Conservation (phyloP, 2,888 invertebrate species). For the Crossocerus cetratus region DNA sequence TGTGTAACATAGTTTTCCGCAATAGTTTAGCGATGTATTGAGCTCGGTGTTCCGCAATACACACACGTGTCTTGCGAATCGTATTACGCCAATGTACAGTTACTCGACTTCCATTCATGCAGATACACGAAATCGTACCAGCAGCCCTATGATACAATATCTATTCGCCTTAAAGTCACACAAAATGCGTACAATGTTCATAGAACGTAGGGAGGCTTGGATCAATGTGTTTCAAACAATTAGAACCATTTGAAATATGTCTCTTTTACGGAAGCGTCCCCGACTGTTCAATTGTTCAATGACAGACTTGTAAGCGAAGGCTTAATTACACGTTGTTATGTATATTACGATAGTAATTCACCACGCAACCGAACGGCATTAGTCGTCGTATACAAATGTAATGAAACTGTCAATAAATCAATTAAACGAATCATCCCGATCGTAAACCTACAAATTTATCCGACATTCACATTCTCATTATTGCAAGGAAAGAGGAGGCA, state of each 20-base stretch:
- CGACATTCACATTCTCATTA: too few relatives aligned
- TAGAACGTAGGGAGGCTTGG: constrained; percentile 11
- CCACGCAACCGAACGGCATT: constrained; percentile 33
- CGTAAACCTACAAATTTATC: background rate
- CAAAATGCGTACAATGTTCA: constrained; percentile 6
- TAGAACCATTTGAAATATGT: constrained; percentile 18
- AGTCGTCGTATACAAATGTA: constrained; percentile 53
- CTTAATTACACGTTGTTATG: constrained; percentile 25
- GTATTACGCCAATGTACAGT: constrained; percentile 26
- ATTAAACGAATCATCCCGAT: constrained; percentile 1
- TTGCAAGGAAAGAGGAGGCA: too few relatives aligned
- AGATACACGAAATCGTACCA: background rate
- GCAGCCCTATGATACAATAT: background rate
- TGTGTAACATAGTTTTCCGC: constrained; percentile 15
- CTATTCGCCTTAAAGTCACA: constrained; percentile 20
- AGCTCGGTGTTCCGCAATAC: constrained; percentile 7
- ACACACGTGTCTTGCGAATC: constrained; percentile 25
- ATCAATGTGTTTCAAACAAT: constrained; percentile 8
- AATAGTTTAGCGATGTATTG: constrained; percentile 8
- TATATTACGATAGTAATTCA: constrained; percentile 24
- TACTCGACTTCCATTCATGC: constrained; percentile 24
- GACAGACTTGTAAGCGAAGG: constrained; percentile 25
- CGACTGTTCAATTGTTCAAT: constrained; percentile 28
- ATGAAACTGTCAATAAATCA: constrained; percentile 56
- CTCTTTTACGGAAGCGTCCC: background rate